Conservation (phyloP, 2,888 invertebrate genomes). For the Craniophora ligustri region DNA sequence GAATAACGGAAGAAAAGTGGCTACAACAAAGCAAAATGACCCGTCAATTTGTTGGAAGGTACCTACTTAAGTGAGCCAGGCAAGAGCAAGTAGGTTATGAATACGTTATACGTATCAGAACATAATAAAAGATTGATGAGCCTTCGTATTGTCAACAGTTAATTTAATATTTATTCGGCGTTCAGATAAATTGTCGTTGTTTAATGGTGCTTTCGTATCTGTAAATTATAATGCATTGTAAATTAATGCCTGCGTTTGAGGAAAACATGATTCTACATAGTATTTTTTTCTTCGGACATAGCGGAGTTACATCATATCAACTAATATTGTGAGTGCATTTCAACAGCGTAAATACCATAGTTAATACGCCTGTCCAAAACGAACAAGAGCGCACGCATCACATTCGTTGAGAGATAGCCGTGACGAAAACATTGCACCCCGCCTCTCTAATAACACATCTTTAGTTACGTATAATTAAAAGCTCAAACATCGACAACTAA, state of each 20-base stretch:
- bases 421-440: conserved; percentile 78
- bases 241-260: conserved; percentile 58
- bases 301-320: conserved; percentile 28
- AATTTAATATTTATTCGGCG: conserved; percentile 71
- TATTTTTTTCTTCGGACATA: not conserved
- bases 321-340: conserved; percentile 43
- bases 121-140: conserved; percentile 73
- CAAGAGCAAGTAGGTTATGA: conserved; percentile 69
- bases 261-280: conserved; percentile 51
- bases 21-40: conserved; percentile 72
- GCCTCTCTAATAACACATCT: conserved; percentile 81
- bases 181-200: conserved; percentile 53
- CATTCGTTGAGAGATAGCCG: conserved; percentile 69
- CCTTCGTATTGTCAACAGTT: conserved; percentile 70
- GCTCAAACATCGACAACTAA: conserved; percentile 85
- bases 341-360: conserved; percentile 47
- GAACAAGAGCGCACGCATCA: conserved; percentile 62
- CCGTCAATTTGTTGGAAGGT: conserved; percentile 74
- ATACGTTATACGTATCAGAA: conserved; percentile 71
- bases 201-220: conserved; percentile 54
- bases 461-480: conserved; percentile 87
- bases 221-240: conserved; percentile 61
- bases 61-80: conserved; percentile 40
- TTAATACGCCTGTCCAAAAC: conserved; percentile 53
- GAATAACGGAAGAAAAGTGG: conserved; percentile 68